Evolutionary conservation across 1,140 invertebrate genomes (phyloP).

Genomic region (Acromyrmex echinatior): DNA sequence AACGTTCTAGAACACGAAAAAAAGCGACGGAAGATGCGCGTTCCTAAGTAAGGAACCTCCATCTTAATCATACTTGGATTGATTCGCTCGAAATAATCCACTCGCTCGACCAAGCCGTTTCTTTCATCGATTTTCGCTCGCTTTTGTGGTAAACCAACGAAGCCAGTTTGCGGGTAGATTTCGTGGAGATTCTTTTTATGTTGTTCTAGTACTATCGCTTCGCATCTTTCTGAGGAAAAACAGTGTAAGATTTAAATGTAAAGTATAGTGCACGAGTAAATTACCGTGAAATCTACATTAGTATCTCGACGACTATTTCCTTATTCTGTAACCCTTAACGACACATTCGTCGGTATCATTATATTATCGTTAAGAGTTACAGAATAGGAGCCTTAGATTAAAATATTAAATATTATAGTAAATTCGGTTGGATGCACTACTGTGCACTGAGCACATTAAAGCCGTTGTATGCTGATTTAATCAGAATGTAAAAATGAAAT

Average conservation of each 20-base stretch:
- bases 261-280: not conserved
- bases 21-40: constrained; percentile 59
- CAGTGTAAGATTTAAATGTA: not conserved
- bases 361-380: too few relatives aligned
- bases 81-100: constrained; percentile 62
- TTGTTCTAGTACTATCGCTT: constrained; percentile 13
- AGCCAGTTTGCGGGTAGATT: constrained; percentile 7
- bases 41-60: constrained; percentile 7
- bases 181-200: constrained; percentile 16
- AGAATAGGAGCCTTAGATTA: too few relatives aligned
- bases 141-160: constrained; percentile 66
- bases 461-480: too few relatives aligned
- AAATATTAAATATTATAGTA: too few relatives aligned
- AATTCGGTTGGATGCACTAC: too few relatives aligned
- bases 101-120: constrained; percentile 49
- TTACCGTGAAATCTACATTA: constrained; percentile 10
- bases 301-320: too few relatives aligned
- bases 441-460: too few relatives aligned
- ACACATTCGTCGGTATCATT: too few relatives aligned
- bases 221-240: constrained; percentile 1
- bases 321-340: too few relatives aligned
- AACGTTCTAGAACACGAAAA: constrained; percentile 74
- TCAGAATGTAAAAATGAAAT: too few relatives aligned
- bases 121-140: constrained; percentile 72
- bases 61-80: constrained; percentile 78